Base-by-base conservation (phyloP, 2,888 invertebrate species). In the Hemithea aestivaria region DNA sequence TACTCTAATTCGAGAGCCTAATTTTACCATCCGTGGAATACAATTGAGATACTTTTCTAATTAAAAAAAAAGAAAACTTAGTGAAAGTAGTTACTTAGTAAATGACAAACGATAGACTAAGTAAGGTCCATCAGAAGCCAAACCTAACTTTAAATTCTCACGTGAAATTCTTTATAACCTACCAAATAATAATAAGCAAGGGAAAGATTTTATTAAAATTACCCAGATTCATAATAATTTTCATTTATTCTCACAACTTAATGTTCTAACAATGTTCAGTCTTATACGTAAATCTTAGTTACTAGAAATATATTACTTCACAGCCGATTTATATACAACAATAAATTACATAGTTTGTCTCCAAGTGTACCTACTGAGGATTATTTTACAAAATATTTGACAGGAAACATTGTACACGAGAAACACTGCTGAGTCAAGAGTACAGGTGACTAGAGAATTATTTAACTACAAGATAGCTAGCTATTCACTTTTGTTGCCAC, bases 401-500 rank as follows among this genome's bases (percentile, higher is more conserved):
- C 21, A 20, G 12, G n/a, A 23, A 25, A 7, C 5, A 8, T 10
- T 7, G 3, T n/a, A 20, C 20, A 20, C 11, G 8, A 10, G 3
- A 24, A 7, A 5, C 10, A 29, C 8, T 12, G 28, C 12, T 24
- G 8, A 27, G 1, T 26, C 9, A 20, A 35, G 35, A 31, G 23
- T 38, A 42, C 44, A 26, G 26, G 45, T 67, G 77, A 77, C 76
- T 77, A 77, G 76, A 70, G 27, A 39, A 35, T n/a, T 32, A 52
- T 43, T 12, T 24, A 38, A 34, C 20, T 38, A 33, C 35, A 38
- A 36, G 35, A 7, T 22, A 25, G 12, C 21, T 24, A 21, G 34
- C 10, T 39, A 33, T 30, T 53, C 39, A 85, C 73, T 89, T 89
- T 62, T 93, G 91, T 65, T 94, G 93, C 94, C 94, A 94, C 89